Evolutionary conservation across 2,113 vertebrate species (phyloP), one percentile per base, ranked within the genome.

Genomic region (Pelmatolapia mariae): DNA sequence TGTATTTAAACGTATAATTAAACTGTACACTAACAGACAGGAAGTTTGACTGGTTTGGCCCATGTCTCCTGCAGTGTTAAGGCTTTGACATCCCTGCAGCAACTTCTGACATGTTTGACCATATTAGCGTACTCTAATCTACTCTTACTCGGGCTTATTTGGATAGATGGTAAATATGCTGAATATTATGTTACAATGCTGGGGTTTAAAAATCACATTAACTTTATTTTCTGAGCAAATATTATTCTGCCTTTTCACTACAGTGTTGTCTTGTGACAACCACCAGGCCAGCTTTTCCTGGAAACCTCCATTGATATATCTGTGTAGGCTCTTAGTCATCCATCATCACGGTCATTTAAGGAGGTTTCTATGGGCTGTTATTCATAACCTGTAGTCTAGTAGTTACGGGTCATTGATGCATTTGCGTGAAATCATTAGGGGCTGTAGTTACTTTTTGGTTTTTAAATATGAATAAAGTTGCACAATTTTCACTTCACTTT

Each of bases 41-140:
- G 26, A 61, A 61, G 57, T 18, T 4, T 0, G 3, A 10, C 57
- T 6, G 57, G 26, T 61, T 1, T 2, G 5, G 57, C 29, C 0
- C 57, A 61, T 31, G 57, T 59, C 26, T 59, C 57, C 57, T 59
- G 26, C 57, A 31, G 26, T 61, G 8, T 0, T 61, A 18, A 31
- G 26, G 3, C 26, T 61, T 31, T 61, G 29, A 18, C 26, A 31
- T 31, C 26, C 57, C 57, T 61, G 15, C 57, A 59, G 3, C 57
- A 61, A 33, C 3, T 1, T 61, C 29, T 61, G 29, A 18, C 57
- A 61, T 31, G 57, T 61, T 61, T 61, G 57, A 31, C 29, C 15
- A 18, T 31, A 15, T n/a, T 43, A 0, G n/a, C 4, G 3, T 71
- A 61, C 57, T 6, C 57, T 61, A 10, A 22, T n/a, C 63, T n/a